Conservation (phyloP, 2,888 invertebrate species). For the Drosophila borealis region DNA sequence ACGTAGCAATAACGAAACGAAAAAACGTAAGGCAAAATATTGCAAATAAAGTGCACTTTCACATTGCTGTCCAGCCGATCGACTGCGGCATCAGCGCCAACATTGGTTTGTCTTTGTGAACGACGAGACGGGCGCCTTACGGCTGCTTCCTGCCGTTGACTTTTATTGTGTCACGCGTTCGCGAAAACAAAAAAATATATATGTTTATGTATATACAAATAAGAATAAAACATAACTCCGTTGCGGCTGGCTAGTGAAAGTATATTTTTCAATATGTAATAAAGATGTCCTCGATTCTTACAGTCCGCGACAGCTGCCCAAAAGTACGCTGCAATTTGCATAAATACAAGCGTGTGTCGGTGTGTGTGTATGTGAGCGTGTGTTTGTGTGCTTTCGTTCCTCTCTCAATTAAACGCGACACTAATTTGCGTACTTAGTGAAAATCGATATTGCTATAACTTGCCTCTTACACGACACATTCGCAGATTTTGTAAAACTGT, state of each 20-base stretch:
- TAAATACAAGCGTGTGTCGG: constrained; percentile 8
- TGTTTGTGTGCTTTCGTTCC: constrained; percentile 26
- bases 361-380: constrained; percentile 20
- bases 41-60: constrained; percentile 57
- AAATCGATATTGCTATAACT: constrained; percentile 64
- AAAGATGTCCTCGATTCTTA: constrained; percentile 41
- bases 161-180: constrained; percentile 74
- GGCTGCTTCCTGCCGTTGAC: constrained; percentile 25
- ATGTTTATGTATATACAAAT: too few species aligned
- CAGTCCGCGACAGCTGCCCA: constrained; percentile 31
- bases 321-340: constrained; percentile 33
- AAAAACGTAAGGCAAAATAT: constrained; percentile 43
- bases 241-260: constrained; percentile 49
- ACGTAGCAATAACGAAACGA: constrained; percentile 38
- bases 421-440: constrained; percentile 67
- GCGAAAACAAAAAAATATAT: constrained; percentile 32
- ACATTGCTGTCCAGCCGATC: constrained; percentile 48
- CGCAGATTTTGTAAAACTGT: constrained; percentile 1
- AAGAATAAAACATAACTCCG: constrained; percentile 19
- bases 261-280: constrained; percentile 32
- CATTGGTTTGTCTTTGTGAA: constrained; percentile 50
- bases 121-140: constrained; percentile 33
- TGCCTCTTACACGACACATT: constrained; percentile 24
- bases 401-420: constrained; percentile 65
- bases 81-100: constrained; percentile 38